Percentiles rank a stretch among this genome's conserved stretches.
phyloP scores from a whole-genome alignment of 2,113 vertebrate species.

The Acrocephalus kingi region DNA sequence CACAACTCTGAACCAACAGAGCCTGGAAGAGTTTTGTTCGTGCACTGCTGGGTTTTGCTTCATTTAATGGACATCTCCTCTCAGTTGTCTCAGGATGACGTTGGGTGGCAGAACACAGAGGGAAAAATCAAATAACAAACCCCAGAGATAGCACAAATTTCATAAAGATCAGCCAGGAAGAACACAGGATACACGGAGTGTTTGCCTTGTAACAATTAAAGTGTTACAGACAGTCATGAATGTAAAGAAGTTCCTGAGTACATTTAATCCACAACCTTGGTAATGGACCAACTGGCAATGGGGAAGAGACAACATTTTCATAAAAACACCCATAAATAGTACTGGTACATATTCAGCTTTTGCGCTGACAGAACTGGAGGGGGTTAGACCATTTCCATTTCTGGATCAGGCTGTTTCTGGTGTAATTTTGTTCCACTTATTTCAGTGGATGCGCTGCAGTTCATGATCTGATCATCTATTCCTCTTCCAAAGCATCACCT shows the following conservation, averaged over 20 bases:
- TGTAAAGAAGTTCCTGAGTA: neutral
- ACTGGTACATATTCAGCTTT: neutral
- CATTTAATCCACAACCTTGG: neutral
- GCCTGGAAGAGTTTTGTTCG: neutral
- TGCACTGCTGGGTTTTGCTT: neutral
- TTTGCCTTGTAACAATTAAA: neutral
- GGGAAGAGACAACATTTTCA: neutral
- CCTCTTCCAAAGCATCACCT: slow-evolving; percentile 32
- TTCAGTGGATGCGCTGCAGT: neutral
- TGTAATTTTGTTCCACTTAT: neutral
- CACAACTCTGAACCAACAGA: neutral
- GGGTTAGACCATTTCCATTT: neutral
- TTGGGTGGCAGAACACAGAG: neutral
- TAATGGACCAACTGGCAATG: neutral
- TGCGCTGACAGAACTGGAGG: neutral
- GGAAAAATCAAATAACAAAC: neutral
- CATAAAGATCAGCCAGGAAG: neutral
- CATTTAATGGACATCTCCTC: neutral
- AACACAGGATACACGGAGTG: rapidly evolving
- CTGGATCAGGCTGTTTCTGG: neutral
- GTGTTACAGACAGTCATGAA: neutral
- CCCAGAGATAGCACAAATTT: neutral
- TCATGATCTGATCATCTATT: slow-evolving; percentile 26
- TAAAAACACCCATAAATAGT: neutral
- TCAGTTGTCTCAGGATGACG: neutral